Conservation (phyloP, 2,113 vertebrate species). For the Hoplias malabaricus region DNA sequence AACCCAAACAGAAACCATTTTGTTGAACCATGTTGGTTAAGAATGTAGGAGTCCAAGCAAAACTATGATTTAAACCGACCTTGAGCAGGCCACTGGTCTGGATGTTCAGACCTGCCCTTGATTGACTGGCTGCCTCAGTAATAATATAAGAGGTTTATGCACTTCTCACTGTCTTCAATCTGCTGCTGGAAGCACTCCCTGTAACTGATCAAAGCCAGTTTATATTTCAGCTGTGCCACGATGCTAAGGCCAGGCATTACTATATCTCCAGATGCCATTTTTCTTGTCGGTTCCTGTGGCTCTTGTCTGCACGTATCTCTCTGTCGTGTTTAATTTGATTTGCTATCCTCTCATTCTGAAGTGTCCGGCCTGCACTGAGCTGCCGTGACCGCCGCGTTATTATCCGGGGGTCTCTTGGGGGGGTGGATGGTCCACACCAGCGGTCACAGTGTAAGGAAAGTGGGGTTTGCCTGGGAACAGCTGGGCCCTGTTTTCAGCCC, state of each 20-base stretch:
- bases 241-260: conserved; percentile 21
- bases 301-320: conserved; percentile 23
- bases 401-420: conserved; percentile 66
- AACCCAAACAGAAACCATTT: too few species aligned
- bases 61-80: not conserved
- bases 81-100: not conserved
- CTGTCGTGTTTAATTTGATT: conserved; percentile 47
- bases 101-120: conserved; percentile 12
- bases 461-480: conserved; percentile 70
- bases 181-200: not conserved
- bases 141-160: not conserved
- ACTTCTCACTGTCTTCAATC: conserved; percentile 6
- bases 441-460: conserved; percentile 57
- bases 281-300: conserved; percentile 13
- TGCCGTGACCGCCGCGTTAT: conserved; percentile 65
- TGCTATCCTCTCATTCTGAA: conserved; percentile 54
- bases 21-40: too few species aligned
- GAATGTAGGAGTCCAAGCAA: not conserved
- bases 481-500: conserved; percentile 73
- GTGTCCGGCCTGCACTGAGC: conserved; percentile 53
- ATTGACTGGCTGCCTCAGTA: not conserved
- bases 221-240: conserved; percentile 1
- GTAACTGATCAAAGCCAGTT: conserved; percentile 30
- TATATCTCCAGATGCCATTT: conserved; percentile 20
- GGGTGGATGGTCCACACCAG: conserved; percentile 47